Base-by-base conservation (phyloP, 2,113 vertebrate species). In the Phasianus colchicus region DNA sequence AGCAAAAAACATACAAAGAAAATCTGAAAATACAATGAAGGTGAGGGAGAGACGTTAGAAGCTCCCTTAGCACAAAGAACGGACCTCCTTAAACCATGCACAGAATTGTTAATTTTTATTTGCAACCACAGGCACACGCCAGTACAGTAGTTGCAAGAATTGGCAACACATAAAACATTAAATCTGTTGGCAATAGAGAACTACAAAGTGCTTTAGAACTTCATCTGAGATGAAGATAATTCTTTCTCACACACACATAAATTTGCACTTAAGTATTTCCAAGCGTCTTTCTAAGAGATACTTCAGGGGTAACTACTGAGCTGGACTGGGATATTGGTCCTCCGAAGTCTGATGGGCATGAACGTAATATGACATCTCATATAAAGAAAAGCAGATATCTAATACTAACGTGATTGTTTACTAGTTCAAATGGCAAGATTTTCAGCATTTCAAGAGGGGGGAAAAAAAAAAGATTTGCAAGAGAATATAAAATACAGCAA, bases 171-270 rank as follows among this genome's bases (percentile, higher is more conserved):
- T 95, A 98, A 98, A 98, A 98, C 96, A 96, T 96, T 96, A 97
- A 97, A 96, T 97, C 96, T 97, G 97, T 99, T 99, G 98, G 99
- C 98, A 99, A 99, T 98, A 96, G 98, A 98, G 98, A 98, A 98
- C 98, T 98, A 98, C 98, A 99, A 99, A 99, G 99, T 99, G 99
- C 99, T 99, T 98, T 97, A 95, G 97, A 97, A 94, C 98, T 97
- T 98, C 97, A 97, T 97, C 97, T 79, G 93, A 91, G 97, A 98
- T 97, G 98, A 98, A 98, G 98, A 73, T 88, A 95, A 72, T 96
- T 90, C 92, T 97, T 94, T 98, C 97, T 97, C 97, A 97, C 97
- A 97, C 96, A 97, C 95, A 94, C 88, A 96, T 86, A 89, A 96
- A 96, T 96, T 95, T 96, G 97, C 96, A 98, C 96, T 96, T 96